Conservation (phyloP, 1,140 invertebrate species). For the Tetranychus urticae region DNA sequence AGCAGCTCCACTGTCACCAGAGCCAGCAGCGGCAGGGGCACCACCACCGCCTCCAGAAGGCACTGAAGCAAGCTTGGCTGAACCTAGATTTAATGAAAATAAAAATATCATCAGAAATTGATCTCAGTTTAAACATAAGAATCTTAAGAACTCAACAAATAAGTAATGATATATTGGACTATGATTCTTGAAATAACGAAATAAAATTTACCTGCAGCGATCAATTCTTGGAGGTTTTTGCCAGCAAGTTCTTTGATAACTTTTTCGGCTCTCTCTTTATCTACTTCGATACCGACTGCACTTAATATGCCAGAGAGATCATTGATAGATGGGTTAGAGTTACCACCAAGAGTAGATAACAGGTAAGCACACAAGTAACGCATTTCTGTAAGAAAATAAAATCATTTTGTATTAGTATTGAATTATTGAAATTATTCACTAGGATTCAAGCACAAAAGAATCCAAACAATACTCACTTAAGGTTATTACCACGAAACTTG, state of each 20-base stretch:
- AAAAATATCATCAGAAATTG: not conserved
- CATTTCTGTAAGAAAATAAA: conserved; percentile 30
- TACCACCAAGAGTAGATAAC: conserved; percentile 70
- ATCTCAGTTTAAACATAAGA: not conserved
- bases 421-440: too few species aligned
- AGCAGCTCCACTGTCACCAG: conserved; percentile 1
- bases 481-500: too few species aligned
- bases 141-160: not conserved
- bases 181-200: not conserved
- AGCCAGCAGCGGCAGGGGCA: conserved; percentile 9
- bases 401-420: not conserved
- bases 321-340: conserved; percentile 41
- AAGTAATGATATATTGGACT: too few species aligned
- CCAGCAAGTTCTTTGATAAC: conserved; percentile 65
- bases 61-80: conserved; percentile 15
- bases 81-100: conserved; percentile 7
- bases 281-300: conserved; percentile 80
- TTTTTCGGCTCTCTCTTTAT: conserved; percentile 54
- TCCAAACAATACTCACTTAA: too few species aligned
- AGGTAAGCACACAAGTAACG: conserved; percentile 99
- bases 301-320: conserved; percentile 86
- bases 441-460: too few species aligned
- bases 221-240: conserved; percentile 67
- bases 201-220: conserved; percentile 41
- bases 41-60: conserved; percentile 12